Percentiles rank a stretch among this genome's conserved stretches.
phyloP scores from a whole-genome alignment of 1,140 invertebrate genomes.

The Camponotus pennsylvanicus region DNA sequence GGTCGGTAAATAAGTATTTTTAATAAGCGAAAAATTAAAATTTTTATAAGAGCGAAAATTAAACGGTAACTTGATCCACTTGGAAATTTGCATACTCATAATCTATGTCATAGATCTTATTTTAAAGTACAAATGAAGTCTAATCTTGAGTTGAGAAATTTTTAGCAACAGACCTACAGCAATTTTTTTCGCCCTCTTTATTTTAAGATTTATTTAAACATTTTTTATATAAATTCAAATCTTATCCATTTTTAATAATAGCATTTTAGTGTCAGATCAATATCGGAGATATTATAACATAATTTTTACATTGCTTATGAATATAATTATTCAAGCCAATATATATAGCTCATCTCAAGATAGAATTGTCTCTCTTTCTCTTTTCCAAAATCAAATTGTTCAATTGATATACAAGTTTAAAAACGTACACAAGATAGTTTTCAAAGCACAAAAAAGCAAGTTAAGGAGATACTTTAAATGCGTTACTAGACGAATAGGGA shows the following conservation, averaged over 20 bases:
- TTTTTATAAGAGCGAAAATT: no score
- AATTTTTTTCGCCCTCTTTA: no score
- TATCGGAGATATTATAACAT: no score
- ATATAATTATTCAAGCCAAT: not conserved
- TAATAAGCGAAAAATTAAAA: no score
- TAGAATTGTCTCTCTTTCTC: not conserved
- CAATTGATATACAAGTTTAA: not conserved
- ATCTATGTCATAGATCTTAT: no score
- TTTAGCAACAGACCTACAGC: no score
- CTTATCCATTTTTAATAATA: not conserved
- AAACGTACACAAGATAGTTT: not conserved
- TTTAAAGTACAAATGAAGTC: no score
- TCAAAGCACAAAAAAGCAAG: not conserved
- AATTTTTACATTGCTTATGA: no score
- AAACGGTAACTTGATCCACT: no score
- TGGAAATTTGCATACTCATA: no score
- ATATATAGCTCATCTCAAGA: not conserved
- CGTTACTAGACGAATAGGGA: not conserved
- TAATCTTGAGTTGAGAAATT: no score
- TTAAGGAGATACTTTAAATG: not conserved
- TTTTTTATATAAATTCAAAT: not conserved
- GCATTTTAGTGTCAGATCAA: not conserved
- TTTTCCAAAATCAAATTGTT: not conserved
- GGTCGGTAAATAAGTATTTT: no score
- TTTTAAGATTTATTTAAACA: not conserved